These are phyloP conservation scores for Campoplex nolae DNA, from an alignment of 2,888 invertebrate species.

Conservation along the genomic window DNA sequence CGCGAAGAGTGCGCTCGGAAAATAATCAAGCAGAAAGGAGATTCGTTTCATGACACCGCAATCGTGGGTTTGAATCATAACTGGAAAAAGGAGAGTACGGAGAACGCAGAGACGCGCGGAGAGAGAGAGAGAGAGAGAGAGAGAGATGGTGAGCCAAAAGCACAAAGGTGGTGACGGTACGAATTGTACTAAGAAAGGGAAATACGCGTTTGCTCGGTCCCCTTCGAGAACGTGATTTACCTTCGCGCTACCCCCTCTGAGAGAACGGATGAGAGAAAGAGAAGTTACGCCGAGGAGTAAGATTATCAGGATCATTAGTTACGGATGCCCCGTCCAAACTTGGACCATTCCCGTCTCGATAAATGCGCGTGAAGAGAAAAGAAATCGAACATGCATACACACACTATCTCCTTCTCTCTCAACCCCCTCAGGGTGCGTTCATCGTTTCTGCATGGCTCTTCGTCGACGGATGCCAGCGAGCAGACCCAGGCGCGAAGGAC, in stretches of 20 bases:
- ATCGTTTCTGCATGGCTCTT: constrained; percentile 39
- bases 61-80: constrained; percentile 40
- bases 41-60: constrained; percentile 71
- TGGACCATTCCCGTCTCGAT: constrained; percentile 82
- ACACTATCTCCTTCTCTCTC: constrained; percentile 22
- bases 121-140: constrained; percentile 57
- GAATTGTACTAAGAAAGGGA: constrained; percentile 51
- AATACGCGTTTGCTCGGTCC: constrained; percentile 53
- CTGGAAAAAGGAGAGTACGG: constrained; percentile 33
- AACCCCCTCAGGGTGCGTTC: constrained; percentile 16
- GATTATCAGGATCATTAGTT: constrained; percentile 83
- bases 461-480: constrained; percentile 36
- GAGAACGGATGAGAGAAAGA: constrained; percentile 69
- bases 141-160: constrained; percentile 45
- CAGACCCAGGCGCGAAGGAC: constrained; percentile 5
- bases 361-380: constrained; percentile 76
- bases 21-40: constrained; percentile 81
- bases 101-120: constrained; percentile 42
- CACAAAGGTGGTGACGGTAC: constrained; percentile 53
- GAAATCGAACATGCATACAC: constrained; percentile 58
- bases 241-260: background rate
- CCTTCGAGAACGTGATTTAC: constrained; percentile 35
- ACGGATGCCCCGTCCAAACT: constrained; percentile 83
- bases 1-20: constrained; percentile 77
- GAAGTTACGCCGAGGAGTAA: constrained; percentile 71